Base-by-base conservation (phyloP, 2,888 invertebrate species). In the Sarcophaga subvicina region DNA sequence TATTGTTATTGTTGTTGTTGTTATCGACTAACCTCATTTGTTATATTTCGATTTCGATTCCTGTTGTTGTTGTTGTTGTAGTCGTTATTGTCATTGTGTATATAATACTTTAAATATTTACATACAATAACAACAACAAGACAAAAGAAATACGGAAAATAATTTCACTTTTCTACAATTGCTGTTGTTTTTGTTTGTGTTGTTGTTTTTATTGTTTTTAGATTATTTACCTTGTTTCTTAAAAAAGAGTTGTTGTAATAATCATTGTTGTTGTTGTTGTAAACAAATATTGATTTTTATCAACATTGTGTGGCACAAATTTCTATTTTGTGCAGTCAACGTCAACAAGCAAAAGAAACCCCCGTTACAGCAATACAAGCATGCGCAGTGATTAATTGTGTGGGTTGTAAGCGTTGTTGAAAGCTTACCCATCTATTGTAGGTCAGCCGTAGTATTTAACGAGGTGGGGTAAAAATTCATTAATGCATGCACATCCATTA, bases 11-110 rank as follows among this genome's bases (percentile, higher is more conserved):
- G 59, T 37, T 69, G 49, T 64, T 76, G 45, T 71, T 63, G 10
- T 67, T 75, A 45, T 73, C 77, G 37, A 59, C 76, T 82, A 86
- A 86, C 85, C 85, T 86, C 82, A 86, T 82, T 86, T 82, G 76
- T 70, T 76, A 6, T 67, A 70, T 70, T 78, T 64, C 64, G 37
- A 37, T 37, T 37, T 37, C 37, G 37, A 37, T 37, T 37, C 10
- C 37, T 37, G 75, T 82, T 83, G 69, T 79, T 62, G 37, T 83
- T 78, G 67, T 69, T 59, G 60, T 81, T 60, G 69, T 75, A 49
- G 54, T 54, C 4, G 27, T 27, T 0, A 5, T 27, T 27, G 27
- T 27, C 4, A 27, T 5, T 27, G 27, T 27, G 27, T 27, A 5
- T n/a, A 54, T 47, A 54, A n/a, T 54, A 45, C 20, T 47, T 64